Evolutionary conservation across 2,888 invertebrate genomes (phyloP).

Genomic region (Endomychus coccineus): DNA sequence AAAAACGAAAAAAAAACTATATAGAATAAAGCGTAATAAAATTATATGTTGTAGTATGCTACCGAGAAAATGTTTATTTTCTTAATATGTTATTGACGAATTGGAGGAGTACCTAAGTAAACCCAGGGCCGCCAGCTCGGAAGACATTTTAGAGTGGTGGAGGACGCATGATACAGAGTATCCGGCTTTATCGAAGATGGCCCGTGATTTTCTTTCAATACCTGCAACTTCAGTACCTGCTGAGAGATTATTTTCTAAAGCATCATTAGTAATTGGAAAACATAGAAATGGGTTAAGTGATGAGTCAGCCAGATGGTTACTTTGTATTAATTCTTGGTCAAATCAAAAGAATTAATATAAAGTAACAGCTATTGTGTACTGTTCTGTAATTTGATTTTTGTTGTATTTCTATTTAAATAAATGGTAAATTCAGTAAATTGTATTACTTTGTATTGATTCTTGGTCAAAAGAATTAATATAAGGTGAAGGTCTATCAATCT

Average conservation of each 20-base stretch:
- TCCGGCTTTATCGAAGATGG: constrained; percentile 13
- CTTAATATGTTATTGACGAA: constrained; percentile 6
- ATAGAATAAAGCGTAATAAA: no score
- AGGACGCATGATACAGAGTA: constrained; percentile 13
- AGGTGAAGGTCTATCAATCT: no score
- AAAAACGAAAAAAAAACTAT: no score
- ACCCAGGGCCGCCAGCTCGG: constrained; percentile 10
- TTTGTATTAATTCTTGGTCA: constrained; percentile 15
- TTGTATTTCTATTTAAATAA: no score
- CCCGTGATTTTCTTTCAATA: constrained; percentile 9
- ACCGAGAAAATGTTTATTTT: no score
- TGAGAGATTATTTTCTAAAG: constrained; percentile 17
- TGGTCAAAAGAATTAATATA: no score
- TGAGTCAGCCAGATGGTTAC: constrained; percentile 10
- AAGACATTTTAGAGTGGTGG: constrained; percentile 19
- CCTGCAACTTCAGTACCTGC: constrained; percentile 16
- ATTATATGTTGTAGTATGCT: no score
- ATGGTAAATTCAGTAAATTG: no score
- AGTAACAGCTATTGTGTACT: no score
- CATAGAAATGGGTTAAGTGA: constrained; percentile 12
- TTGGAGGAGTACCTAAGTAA: constrained; percentile 11
- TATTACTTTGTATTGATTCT: no score
- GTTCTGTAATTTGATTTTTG: no score
- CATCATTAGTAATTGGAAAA: constrained; percentile 13
- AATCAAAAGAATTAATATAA: no score